These are phyloP conservation scores for Rhagophthalmus giganteus DNA, from an alignment of 2,888 invertebrate genomes.

Conservation along the genomic window DNA sequence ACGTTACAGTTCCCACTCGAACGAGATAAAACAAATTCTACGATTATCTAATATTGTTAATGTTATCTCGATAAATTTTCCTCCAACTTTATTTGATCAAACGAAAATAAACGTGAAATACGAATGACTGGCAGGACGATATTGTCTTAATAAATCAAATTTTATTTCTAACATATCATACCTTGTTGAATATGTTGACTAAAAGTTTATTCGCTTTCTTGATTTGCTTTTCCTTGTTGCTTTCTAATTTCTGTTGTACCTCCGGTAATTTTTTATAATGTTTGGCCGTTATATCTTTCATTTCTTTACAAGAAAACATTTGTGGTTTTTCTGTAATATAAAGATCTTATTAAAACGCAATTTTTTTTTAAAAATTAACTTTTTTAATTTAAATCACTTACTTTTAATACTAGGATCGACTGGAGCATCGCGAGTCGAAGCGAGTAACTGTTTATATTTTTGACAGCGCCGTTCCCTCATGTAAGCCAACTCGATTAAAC, in stretches of 20 bases:
- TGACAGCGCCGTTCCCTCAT: constrained; percentile 55
- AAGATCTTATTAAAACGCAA: too few relatives aligned
- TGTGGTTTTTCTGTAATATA: too few relatives aligned
- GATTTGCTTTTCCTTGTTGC: constrained; percentile 61
- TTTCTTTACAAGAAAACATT: constrained; percentile 60
- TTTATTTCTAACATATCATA: constrained; percentile 44
- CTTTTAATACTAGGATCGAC: neutral
- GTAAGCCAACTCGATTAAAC: constrained; percentile 56
- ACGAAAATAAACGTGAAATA: too few relatives aligned
- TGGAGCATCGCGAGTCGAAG: constrained; percentile 40
- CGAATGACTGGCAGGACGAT: too few relatives aligned
- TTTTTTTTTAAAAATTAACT: too few relatives aligned
- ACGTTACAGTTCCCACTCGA: too few relatives aligned
- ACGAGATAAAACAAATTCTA: too few relatives aligned
- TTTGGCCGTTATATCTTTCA: constrained; percentile 63
- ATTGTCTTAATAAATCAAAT: too few relatives aligned
- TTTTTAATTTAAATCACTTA: too few relatives aligned
- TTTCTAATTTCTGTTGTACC: constrained; percentile 65
- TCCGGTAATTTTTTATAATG: constrained; percentile 74
- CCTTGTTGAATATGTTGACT: constrained; percentile 76
- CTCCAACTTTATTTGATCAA: too few relatives aligned
- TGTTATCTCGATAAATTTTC: too few relatives aligned
- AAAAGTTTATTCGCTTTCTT: constrained; percentile 71
- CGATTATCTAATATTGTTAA: too few relatives aligned
- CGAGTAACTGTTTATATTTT: constrained; percentile 54